Conservation (phyloP, 35 echinoderm and acorn worm genomes). For the Nesometra sesokonis region DNA sequence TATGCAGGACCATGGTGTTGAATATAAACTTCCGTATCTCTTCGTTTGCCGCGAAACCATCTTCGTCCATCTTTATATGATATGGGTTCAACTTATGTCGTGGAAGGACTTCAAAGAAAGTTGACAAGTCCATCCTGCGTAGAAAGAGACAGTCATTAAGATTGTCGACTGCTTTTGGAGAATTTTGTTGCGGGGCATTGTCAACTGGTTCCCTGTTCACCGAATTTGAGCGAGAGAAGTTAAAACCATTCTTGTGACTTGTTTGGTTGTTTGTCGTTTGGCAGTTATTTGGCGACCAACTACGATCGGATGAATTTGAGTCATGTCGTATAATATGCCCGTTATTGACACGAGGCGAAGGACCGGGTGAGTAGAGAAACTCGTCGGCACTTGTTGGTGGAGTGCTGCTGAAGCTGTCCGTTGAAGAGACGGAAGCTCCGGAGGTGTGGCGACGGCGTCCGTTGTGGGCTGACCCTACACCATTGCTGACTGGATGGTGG, state of each 20-base stretch:
- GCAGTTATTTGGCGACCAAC: neutral
- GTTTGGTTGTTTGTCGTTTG: neutral
- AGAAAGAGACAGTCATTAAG: constrained; percentile 29
- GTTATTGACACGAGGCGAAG: neutral
- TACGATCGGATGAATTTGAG: neutral
- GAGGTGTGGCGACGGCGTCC: constrained; percentile 50
- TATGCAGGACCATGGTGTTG: constrained; percentile 53
- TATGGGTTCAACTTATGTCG: constrained; percentile 87
- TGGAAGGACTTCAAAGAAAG: constrained; percentile 82
- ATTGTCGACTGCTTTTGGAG: neutral
- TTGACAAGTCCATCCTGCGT: constrained; percentile 81
- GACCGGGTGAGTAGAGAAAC: neutral
- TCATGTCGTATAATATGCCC: neutral
- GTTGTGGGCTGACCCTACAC: constrained; percentile 1
- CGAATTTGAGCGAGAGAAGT: neutral
- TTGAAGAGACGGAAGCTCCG: constrained; percentile 66
- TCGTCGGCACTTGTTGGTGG: constrained; percentile 51
- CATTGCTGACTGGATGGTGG: constrained; percentile 1
- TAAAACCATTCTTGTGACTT: neutral
- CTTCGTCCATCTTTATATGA: constrained; percentile 98
- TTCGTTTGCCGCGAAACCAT: constrained; percentile 67
- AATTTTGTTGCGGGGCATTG: neutral
- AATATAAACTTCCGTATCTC: constrained; percentile 93
- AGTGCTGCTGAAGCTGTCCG: constrained; percentile 43
- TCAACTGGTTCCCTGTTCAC: neutral